Evolutionary conservation across 2,888 invertebrate genomes (phyloP), one percentile per base, ranked within the genome.

Genomic region (Galerucella pusilla): DNA sequence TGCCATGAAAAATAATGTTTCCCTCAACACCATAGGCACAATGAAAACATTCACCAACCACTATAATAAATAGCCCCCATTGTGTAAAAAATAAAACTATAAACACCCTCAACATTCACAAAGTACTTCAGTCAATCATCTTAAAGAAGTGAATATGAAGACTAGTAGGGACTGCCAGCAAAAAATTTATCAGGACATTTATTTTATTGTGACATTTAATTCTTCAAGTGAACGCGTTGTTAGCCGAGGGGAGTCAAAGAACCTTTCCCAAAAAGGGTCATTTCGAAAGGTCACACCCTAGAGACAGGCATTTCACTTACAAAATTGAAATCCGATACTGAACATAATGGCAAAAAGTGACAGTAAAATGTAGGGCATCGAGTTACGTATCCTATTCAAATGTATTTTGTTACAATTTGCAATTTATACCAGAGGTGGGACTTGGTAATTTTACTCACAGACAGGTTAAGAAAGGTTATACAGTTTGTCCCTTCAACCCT

Each of bases 251-350:
- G 66, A 66, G 16, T 52, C 20, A 7, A 57, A 49, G 1, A 20
- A 67, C 59, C 66, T 70, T 70, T 59, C 11, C 54, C 59, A 66
- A 73, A 66, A 68, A 67, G 75, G 74, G 68, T 74, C 74, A 74
- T 63, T 70, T 49, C 25, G 65, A 71, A 76, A 76, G 76, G 76
- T 76, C 76, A 60, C 68, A 68, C 74, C 71, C 68, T 65, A 57
- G 73, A 72, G 60, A 49, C 66, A 60, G 71, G 71, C 68, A 74
- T 78, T 77, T 78, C 60, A 71, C 75, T 77, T 73, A 71, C 75
- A 75, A 77, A 35, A 75, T 77, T 76, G 77, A 77, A 78, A 78
- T 73, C 73, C 77, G 74, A 77, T 77, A 75, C 74, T 68, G 52
- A 57, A 72, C 65, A 63, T 75, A 79, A 77, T 79, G 74, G 78